Percentiles rank a stretch among this genome's conserved stretches.
phyloP scores from a whole-genome alignment of 2,888 invertebrate genomes.

The Drosophila multiciliata region DNA sequence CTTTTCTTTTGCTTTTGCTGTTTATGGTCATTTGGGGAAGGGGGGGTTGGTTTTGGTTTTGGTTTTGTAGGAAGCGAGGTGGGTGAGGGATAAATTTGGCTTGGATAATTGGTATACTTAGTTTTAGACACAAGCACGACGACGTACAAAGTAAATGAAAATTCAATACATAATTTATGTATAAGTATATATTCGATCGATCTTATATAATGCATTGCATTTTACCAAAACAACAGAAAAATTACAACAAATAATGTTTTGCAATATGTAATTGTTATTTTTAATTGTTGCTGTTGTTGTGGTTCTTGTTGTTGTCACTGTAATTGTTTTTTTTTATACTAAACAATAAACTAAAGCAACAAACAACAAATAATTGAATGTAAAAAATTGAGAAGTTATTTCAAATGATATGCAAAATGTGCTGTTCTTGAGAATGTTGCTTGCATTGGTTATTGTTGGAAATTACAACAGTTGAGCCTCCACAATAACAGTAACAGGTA shows the following conservation, averaged over 20 bases:
- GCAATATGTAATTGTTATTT: slow-evolving; percentile 21
- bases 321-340: background rate
- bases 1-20: slow-evolving; percentile 60
- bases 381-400: background rate
- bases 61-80: background rate
- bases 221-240: slow-evolving; percentile 54
- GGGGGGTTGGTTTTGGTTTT: background rate
- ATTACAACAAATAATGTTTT: slow-evolving; percentile 35
- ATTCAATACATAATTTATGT: slow-evolving; percentile 65
- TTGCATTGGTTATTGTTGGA: background rate
- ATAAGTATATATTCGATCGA: slow-evolving; percentile 65
- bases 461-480: background rate
- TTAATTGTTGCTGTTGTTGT: slow-evolving; percentile 5
- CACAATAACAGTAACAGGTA: background rate
- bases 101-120: slow-evolving; percentile 61
- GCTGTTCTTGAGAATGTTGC: background rate
- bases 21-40: slow-evolving; percentile 20
- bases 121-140: slow-evolving; percentile 78
- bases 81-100: slow-evolving; percentile 23
- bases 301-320: background rate
- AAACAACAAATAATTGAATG: background rate
- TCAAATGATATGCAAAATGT: background rate
- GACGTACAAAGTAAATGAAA: slow-evolving; percentile 72
- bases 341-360: slow-evolving; percentile 9
- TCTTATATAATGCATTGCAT: slow-evolving; percentile 67